Base-by-base conservation (phyloP, 2,113 vertebrate genomes). In the Gila orcuttii region DNA sequence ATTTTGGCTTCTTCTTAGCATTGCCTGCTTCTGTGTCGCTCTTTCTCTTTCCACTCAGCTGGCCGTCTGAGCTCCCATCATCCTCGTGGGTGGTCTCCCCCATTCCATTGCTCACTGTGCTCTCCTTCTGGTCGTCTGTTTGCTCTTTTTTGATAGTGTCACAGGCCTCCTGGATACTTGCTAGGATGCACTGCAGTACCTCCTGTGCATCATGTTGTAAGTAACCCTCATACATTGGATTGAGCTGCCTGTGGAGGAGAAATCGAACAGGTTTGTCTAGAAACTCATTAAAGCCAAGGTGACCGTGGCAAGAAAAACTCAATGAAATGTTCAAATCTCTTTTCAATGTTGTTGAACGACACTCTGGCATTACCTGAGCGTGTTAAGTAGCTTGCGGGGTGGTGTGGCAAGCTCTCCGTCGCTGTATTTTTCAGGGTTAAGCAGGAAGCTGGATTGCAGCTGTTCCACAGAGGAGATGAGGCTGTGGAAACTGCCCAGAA, bases 161-260 rank as follows among this genome's bases (percentile, higher is more conserved):
- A 87, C 97, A 99, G 2, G 97, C 97, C 89, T 99, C 98, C 89
- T 99, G 97, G 82, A 99, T 96, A 86, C 98, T 97, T 25, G 96
- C 97, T 92, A 99, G 91, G 81, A 99, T 98, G 90, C 97, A 99
- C 91, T 99, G 97, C 85, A 99, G 93, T 66, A 99, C 98, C 86
- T 99, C 98, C 91, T 99, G 98, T 76, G 98, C 98, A 77, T 99
- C 98, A 8, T 99, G 98, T 90, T 99, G 98, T 84, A 99, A 93
- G 91, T 97, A 98, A 47, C 98, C 98, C 89, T 99, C 97, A 25
- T 99, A 99, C 98, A 99, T 99, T 19, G 98, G 97, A 92, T 99
- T 99, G 86, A 99, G 95, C 89, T 97, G 97, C 93, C 98, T 99
- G 91, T 6, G 84, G 50, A 86, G 17, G 52, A 39, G 86, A 86